Base-by-base conservation (phyloP, 2,113 vertebrate species). In the Circaetus gallicus region DNA sequence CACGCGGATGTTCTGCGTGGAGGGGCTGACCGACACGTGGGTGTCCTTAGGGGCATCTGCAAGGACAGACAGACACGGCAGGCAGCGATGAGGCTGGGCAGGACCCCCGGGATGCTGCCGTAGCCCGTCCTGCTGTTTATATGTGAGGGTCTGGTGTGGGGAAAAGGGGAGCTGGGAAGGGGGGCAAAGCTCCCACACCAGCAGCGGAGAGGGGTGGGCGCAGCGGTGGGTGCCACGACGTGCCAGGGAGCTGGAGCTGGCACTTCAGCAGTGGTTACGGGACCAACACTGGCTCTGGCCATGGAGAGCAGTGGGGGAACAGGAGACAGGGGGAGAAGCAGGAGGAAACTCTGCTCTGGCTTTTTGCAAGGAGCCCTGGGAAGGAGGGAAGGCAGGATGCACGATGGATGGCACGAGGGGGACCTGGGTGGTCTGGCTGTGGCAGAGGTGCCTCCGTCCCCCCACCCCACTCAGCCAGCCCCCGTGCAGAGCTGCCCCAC, bases 21-120 rank as follows among this genome's bases (percentile, higher is more conserved):
- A 89, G 13, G 97, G 97, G 22, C 19, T 91, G 49, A 97, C 34
- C 0, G 19, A 36, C 56, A 94, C 79, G 15, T 12, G 72, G 4
- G 94, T 85, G 2, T 90, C 97, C 89, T 90, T 98, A 4, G 98
- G 98, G 56, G 93, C 8, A 4, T 98, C 98, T 98, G 95, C 2
- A 24, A 16, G n/a, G 49, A 61, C 55, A 13, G 82, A 14, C 5
- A 25, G 26, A 31, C 10, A 2, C 0, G 1, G 66, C 1, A 22
- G 74, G 59, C 4, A 10, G 25, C 1, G 7, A n/a, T 55, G 43
- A 80, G 66, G 82, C 21, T 10, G 77, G 40, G 50, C n/a, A 43
- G 86, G 55, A 63, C 42, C 38, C 5, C 1, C 0, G 0, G 55
- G 92, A 6, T 0, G 5, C 9, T 21, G 56, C 21, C 8, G 0